Base-by-base conservation (phyloP, 2,113 vertebrate species). In the Cettia cetti region DNA sequence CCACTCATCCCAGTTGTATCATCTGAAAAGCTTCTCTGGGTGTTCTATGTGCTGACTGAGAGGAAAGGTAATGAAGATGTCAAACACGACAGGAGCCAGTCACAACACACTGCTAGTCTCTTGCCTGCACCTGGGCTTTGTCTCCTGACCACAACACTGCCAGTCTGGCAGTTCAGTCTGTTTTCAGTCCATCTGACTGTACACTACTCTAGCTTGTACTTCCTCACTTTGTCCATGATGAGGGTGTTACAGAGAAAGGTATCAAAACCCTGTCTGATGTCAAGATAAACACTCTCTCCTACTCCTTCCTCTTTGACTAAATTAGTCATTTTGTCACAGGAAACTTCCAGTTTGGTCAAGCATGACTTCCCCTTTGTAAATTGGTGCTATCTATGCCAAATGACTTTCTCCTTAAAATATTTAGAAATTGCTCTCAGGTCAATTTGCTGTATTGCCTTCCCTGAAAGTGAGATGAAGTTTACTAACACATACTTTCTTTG, bases 11-110 rank as follows among this genome's bases (percentile, higher is more conserved):
- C 16, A 50, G 21, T 24, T 45, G 11, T 42, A n/a, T 7, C 3
- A 21, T 28, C 15, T 4, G 3, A 37, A 94, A 70, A 80, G 7
- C 10, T 79, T 89, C 13, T 70, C 20, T 75, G 37, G 17, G 2
- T 52, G 30, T 75, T 42, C 11, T 56, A 8, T 80, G 18, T 57
- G 47, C 21, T 4, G 8, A 6, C 50, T 0, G 1, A 52, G 16
- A 15, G 7, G 19, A 50, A 53, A 18, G 33, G 50, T 61, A 56
- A 47, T 61, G 30, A 61, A 56, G 30, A 56, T 31, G 11, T 61
- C 30, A 79, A 14, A 53, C 6, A 5, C 7, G 23, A 7, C 28
- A 49, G 44, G 35, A 70, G 7, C 16, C 47, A 71, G 7, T 44
- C 42, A 3, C n/a, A 56, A 1, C 13, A 16, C 19, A 27, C 6